Evolutionary conservation across 1,140 invertebrate genomes (phyloP), one percentile per base, ranked within the genome.

Genomic region (Bombus impatiens): DNA sequence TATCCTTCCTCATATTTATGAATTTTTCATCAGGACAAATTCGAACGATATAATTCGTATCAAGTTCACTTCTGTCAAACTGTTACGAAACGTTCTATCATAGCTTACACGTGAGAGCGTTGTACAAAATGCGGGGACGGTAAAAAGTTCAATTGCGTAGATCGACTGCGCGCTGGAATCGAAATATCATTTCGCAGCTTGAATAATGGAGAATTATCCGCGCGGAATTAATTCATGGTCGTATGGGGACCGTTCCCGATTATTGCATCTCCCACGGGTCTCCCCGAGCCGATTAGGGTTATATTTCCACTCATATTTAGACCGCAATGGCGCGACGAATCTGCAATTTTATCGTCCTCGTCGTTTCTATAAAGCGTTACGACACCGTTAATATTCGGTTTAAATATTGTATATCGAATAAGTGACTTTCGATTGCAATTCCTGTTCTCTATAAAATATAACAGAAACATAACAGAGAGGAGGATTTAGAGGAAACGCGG

Each of bases 171-270:
- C 78, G 65, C 35, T 67, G 59, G 80, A 67, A 87, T 85, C 86
- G 84, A 87, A 88, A 84, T 91, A 92, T 91, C 86, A 89, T 91
- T 93, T 91, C 82, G 86, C 78, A 80, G 82, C 83, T 91, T 91
- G 88, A 92, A 91, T 91, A 92, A 92, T 92, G 83, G 91, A 91
- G 90, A 92, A 92, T 93, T 87, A 92, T 87, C 89, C 88, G 70
- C 79, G 75, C 37, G 86, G 79, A 92, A 93, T 84, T 90, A 88
- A 93, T 93, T 92, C 84, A 87, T 71, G 86, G 65, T 35, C 84
- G 82, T 77, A 65, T 35, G 76, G 90, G 79, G 78, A 83, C 44
- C 78, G 79, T 87, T 88, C 75, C 35, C 90, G 86, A 91, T 91
- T 91, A 91, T 90, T 90, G 82, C 88, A 82, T 83, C 75, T 82